These are phyloP conservation scores for Mercenaria mercenaria DNA, from an alignment of 1,140 invertebrate species.

Conservation along the genomic window DNA sequence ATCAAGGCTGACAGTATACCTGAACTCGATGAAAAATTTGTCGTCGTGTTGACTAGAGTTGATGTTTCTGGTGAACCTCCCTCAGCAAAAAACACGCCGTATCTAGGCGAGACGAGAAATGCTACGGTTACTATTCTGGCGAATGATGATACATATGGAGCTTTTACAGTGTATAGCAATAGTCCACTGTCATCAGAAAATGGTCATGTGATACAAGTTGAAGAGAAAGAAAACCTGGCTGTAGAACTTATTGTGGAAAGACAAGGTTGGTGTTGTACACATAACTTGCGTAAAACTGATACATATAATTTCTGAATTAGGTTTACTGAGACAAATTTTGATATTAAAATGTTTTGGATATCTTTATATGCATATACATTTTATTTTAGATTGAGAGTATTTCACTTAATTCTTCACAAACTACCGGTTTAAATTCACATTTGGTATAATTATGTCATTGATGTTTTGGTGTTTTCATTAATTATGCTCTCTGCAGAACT, in stretches of 20 bases:
- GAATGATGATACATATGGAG: slow-evolving; percentile 84
- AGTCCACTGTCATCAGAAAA: slow-evolving; percentile 69
- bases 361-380: too few relatives aligned
- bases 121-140: slow-evolving; percentile 77
- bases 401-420: too few relatives aligned
- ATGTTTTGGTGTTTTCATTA: too few relatives aligned
- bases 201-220: slow-evolving; percentile 77
- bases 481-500: too few relatives aligned
- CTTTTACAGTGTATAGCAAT: slow-evolving; percentile 80
- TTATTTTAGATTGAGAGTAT: too few relatives aligned
- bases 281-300: not conserved
- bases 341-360: too few relatives aligned
- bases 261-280: slow-evolving; percentile 81
- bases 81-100: slow-evolving; percentile 74
- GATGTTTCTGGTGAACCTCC: slow-evolving; percentile 73
- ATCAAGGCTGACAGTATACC: slow-evolving; percentile 81
- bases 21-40: slow-evolving; percentile 83
- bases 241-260: slow-evolving; percentile 83
- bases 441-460: too few relatives aligned
- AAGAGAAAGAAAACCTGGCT: slow-evolving; percentile 78
- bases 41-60: slow-evolving; percentile 75
- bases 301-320: not conserved
- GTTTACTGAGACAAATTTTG: too few relatives aligned
- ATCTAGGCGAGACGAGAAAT: slow-evolving; percentile 71
- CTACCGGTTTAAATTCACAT: too few relatives aligned